Percentiles rank a stretch among this genome's conserved stretches.
phyloP scores from a whole-genome alignment of 1,140 invertebrate genomes.

The Wiebesia pumilae region DNA sequence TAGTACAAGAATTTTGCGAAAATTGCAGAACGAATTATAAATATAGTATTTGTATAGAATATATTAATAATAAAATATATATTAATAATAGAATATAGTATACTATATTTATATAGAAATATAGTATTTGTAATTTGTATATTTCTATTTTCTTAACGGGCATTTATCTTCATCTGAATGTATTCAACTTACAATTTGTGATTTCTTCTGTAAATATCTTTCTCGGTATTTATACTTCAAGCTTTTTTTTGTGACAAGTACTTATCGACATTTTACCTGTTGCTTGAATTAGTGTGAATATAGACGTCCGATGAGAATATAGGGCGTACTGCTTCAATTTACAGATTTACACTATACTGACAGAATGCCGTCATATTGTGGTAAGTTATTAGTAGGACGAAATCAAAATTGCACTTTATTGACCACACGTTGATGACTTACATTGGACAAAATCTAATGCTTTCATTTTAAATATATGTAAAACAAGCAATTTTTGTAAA shows the following conservation, averaged over 20 bases:
- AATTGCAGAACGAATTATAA: too few species aligned
- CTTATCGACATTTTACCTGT: conserved; percentile 24
- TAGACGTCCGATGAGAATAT: neutral
- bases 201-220: too few species aligned
- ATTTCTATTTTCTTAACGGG: neutral
- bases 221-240: neutral
- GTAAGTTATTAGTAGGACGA: neutral
- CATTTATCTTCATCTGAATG: neutral
- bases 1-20: too few species aligned
- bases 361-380: neutral
- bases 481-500: neutral
- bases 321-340: neutral
- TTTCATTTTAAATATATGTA: neutral
- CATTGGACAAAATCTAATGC: neutral
- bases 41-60: too few species aligned
- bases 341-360: neutral
- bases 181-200: too few species aligned
- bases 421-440: neutral
- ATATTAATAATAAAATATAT: too few species aligned
- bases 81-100: too few species aligned
- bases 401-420: neutral
- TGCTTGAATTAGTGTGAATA: neutral
- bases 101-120: too few species aligned
- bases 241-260: neutral
- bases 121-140: too few species aligned